A percentile compares a stretch with the other conserved stretches of the same genome.
phyloP scores from a whole-genome alignment of 1,140 invertebrate species.

The Lineus longissimus region DNA sequence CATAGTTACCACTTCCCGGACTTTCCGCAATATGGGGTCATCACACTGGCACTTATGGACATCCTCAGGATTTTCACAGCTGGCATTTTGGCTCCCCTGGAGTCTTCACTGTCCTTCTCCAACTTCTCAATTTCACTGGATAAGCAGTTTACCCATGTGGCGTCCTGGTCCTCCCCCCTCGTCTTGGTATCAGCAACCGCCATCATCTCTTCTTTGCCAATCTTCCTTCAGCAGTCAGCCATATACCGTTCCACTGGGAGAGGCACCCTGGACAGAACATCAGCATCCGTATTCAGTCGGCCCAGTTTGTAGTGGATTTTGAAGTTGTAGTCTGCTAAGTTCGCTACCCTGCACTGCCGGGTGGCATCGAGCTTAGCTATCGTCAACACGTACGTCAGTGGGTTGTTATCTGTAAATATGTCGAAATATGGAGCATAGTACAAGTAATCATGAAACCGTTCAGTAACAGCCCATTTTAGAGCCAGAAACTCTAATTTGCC shows the following conservation, averaged over 20 bases:
- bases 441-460: conserved; percentile 17
- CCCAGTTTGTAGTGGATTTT: conserved; percentile 14
- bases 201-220: too few relatives aligned
- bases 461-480: conserved; percentile 18
- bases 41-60: too few relatives aligned
- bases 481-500: conserved; percentile 24
- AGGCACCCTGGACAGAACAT: neutral
- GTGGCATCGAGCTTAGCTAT: conserved; percentile 19
- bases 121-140: too few relatives aligned
- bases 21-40: too few relatives aligned
- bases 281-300: neutral
- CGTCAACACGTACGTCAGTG: conserved; percentile 12
- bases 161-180: too few relatives aligned
- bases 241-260: neutral
- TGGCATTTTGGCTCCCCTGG: too few relatives aligned
- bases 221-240: too few relatives aligned
- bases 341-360: conserved; percentile 16
- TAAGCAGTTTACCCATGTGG: too few relatives aligned
- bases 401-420: conserved; percentile 17
- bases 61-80: too few relatives aligned
- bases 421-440: conserved; percentile 12
- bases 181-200: too few relatives aligned
- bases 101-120: too few relatives aligned
- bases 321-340: conserved; percentile 16
- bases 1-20: too few relatives aligned